Conservation (phyloP, 1,140 invertebrate genomes). For the Eciton burchellii region DNA sequence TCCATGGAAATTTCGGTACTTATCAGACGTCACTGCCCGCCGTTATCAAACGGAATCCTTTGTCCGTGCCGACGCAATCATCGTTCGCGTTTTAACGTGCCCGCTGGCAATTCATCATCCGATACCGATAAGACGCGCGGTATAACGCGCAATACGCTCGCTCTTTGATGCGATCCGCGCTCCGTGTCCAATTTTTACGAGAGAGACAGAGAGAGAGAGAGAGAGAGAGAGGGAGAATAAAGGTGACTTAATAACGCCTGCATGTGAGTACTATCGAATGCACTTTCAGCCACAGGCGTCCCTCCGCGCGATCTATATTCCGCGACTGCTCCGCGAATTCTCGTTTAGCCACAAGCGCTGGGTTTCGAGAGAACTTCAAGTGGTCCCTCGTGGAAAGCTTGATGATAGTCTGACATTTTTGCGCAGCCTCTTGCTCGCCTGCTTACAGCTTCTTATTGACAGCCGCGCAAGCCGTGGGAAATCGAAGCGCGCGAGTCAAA, state of each 20-base stretch:
- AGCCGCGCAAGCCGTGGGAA: too few relatives aligned
- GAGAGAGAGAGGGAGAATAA: neutral
- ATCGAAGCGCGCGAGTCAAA: too few relatives aligned
- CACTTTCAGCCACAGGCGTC: neutral
- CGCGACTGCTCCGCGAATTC: neutral
- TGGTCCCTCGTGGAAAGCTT: neutral
- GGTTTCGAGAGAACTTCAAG: neutral
- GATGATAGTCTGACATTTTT: neutral
- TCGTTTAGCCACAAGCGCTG: neutral
- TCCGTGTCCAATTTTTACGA: neutral
- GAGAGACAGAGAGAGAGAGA: neutral
- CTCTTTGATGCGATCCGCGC: neutral
- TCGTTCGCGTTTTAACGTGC: constrained; percentile 15
- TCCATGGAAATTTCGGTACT: constrained; percentile 37
- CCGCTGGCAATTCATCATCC: neutral
- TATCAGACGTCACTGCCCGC: constrained; percentile 17
- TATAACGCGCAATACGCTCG: neutral
- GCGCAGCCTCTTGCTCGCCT: too few relatives aligned
- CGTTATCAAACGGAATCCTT: constrained; percentile 48
- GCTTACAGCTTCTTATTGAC: too few relatives aligned
- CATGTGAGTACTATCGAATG: neutral
- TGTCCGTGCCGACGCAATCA: neutral
- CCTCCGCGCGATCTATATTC: constrained; percentile 4
- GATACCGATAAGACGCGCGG: neutral
- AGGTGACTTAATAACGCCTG: neutral